These are phyloP conservation scores for Choristoneura fumiferana DNA, from an alignment of 1,140 invertebrate genomes.

Conservation along the genomic window DNA sequence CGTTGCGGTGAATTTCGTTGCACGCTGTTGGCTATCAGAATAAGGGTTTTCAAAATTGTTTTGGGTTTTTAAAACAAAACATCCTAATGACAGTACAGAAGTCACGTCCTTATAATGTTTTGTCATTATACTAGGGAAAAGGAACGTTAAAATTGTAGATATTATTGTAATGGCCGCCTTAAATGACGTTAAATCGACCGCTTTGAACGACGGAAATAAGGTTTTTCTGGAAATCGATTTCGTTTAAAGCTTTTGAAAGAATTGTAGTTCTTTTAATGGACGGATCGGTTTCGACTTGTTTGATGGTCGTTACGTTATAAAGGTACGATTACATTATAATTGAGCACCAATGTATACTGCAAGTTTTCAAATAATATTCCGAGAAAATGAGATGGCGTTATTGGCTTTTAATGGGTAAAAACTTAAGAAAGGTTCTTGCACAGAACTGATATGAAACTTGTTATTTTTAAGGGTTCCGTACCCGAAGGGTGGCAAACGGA, in stretches of 20 bases:
- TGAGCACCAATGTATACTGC: too few species aligned
- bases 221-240: slow-evolving; percentile 62
- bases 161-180: slow-evolving; percentile 45
- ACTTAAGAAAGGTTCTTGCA: too few species aligned
- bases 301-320: too few species aligned
- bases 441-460: too few species aligned
- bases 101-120: slow-evolving; percentile 62
- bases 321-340: too few species aligned
- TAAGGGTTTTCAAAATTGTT: slow-evolving; percentile 33
- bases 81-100: slow-evolving; percentile 51
- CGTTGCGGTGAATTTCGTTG: neutral
- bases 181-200: slow-evolving; percentile 57
- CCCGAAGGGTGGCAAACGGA: too few species aligned
- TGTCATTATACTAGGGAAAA: slow-evolving; percentile 48
- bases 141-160: slow-evolving; percentile 64
- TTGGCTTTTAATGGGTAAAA: too few species aligned
- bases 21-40: neutral
- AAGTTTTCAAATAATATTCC: too few species aligned
- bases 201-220: slow-evolving; percentile 55
- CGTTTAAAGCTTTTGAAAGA: slow-evolving; percentile 37
- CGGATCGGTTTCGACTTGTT: too few species aligned
- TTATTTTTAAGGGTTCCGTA: too few species aligned
- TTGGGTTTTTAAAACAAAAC: slow-evolving; percentile 34
- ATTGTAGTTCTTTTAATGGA: too few species aligned
- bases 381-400: too few species aligned